Conservation (phyloP, 2,113 vertebrate species). For the Thryonomys swinderianus region DNA sequence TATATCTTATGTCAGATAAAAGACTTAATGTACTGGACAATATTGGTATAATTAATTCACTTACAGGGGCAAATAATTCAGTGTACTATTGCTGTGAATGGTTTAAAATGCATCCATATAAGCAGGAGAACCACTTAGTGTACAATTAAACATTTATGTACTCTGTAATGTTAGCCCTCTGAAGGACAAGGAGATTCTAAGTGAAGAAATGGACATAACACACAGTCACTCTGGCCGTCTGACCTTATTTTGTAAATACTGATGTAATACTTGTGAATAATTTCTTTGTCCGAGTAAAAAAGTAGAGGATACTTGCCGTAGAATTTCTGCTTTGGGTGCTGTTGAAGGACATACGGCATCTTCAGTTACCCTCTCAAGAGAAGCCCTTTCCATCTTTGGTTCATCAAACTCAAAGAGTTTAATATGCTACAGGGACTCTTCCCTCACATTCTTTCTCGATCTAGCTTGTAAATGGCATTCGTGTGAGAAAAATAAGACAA, state of each 20-base stretch:
- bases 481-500: background rate
- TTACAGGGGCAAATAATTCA: background rate
- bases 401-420: background rate
- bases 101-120: background rate
- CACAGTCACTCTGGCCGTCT: background rate
- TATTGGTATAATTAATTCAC: background rate
- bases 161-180: background rate
- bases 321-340: background rate
- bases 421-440: background rate
- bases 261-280: background rate
- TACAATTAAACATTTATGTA: slow-evolving; percentile 2
- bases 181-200: background rate
- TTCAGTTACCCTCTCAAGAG: background rate
- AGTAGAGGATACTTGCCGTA: background rate
- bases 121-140: background rate
- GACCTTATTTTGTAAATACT: background rate
- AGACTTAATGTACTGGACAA: background rate
- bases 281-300: background rate
- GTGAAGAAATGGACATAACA: background rate
- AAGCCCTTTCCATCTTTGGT: background rate
- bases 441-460: background rate
- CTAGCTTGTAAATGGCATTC: background rate
- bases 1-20: background rate
- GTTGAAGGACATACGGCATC: background rate
- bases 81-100: background rate